Base-by-base conservation (phyloP, 2,888 invertebrate species). In the Disparrhopalites patrizii region DNA sequence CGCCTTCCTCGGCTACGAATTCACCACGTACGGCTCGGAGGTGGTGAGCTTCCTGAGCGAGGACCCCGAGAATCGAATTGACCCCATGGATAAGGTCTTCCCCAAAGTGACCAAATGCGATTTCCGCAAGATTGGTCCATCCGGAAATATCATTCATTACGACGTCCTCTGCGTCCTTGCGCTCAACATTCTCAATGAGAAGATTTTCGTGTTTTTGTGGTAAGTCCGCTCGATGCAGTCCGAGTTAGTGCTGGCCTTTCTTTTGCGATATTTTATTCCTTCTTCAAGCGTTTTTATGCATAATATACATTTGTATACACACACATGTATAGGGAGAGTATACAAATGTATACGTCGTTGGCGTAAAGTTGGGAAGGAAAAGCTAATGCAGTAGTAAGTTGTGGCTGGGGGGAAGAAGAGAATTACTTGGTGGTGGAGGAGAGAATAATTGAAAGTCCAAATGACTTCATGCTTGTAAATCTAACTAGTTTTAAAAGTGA, bases 101-200 rank as follows among this genome's bases (percentile, higher is more conserved):
- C 75, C 75, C 0, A 74, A 74, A 57, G 68, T 77, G 15, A 73
- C 77, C 15, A 77, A 77, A 67, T 77, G 77, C 63, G 76, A 75
- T 40, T 77, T 76, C 60, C 73, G 73, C 43, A 75, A 73, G 54
- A 62, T 73, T 50, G 75, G 70, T 30, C 69, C 68, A 2, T 66
- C 69, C 3, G 75, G 75, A 7, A 70, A 64, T 43, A 40, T 75
- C 3, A 68, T 73, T 50, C 73, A 69, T 33, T 74, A 76, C 56
- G 76, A 76, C 56, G 70, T 76, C 54, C 52, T 77, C 60, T 77
- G 77, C 66, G 66, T 77, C n/a, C 71, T 77, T 28, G 76, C 76
- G 43, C 66, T 76, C 30, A 77, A 77, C 70, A 76, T 76, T 52
- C 72, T 77, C 65, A 76, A 76, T 65, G 77, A 77, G 63, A 77